Conservation (phyloP, 2,888 invertebrate species). For the Cheilosia variabilis region DNA sequence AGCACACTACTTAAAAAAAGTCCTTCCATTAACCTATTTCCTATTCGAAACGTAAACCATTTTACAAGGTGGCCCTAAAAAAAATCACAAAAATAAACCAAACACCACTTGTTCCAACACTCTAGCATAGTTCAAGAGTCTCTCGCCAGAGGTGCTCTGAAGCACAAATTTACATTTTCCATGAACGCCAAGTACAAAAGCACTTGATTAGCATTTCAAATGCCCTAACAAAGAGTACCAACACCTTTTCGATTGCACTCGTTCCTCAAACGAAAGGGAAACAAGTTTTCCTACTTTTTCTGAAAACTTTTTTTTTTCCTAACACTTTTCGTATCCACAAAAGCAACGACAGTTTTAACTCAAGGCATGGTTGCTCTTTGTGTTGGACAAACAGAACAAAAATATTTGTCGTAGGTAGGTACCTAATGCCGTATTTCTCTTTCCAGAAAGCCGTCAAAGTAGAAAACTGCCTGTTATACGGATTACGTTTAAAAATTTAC, state of each 20-base stretch:
- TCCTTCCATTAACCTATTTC: constrained; percentile 43
- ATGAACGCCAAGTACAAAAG: constrained; percentile 68
- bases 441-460: constrained; percentile 46
- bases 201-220: constrained; percentile 75
- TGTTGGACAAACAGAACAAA: constrained; percentile 8
- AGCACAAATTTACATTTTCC: constrained; percentile 63
- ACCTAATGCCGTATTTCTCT: constrained; percentile 13
- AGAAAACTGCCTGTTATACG: constrained; percentile 36
- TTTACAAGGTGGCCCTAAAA: constrained; percentile 27
- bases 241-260: constrained; percentile 71
- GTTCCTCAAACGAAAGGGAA: constrained; percentile 59
- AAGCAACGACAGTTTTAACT: constrained; percentile 33
- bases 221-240: constrained; percentile 67
- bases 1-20: constrained; percentile 24
- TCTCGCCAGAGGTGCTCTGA: constrained; percentile 54
- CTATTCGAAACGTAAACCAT: constrained; percentile 24
- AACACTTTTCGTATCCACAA: constrained; percentile 24
- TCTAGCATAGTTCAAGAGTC: constrained; percentile 64
- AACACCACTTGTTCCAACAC: constrained; percentile 57
- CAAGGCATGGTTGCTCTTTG: constrained; percentile 18
- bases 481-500: constrained; percentile 1
- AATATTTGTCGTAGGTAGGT: constrained; percentile 1
- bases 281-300: constrained; percentile 34
- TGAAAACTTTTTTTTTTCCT: constrained; percentile 25
- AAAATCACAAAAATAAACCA: constrained; percentile 57